Conservation (phyloP, 2,888 invertebrate genomes). For the Apamea sordens region DNA sequence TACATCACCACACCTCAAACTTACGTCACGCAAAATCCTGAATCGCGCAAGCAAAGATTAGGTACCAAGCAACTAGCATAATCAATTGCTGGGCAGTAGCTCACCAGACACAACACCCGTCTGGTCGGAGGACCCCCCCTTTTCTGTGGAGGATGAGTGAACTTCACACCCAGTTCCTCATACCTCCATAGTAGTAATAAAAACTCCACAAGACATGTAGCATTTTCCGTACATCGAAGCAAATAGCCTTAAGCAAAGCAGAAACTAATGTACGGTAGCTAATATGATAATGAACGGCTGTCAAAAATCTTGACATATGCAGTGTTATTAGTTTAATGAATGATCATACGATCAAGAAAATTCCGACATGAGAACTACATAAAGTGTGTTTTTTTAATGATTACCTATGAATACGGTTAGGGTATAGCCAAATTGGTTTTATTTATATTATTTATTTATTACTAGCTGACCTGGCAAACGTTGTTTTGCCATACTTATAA, state of each 20-base stretch:
- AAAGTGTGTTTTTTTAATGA: slow-evolving; percentile 27
- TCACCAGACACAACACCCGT: too few relatives aligned
- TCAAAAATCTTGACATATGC: slow-evolving; percentile 26
- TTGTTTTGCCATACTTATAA: too few relatives aligned
- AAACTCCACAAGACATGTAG: too few relatives aligned
- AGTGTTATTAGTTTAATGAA: background rate
- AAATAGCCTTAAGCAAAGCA: slow-evolving; percentile 4
- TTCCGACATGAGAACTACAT: slow-evolving; percentile 22
- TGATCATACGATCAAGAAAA: slow-evolving; percentile 14
- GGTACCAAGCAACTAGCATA: too few relatives aligned
- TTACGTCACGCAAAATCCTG: too few relatives aligned
- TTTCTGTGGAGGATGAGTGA: background rate
- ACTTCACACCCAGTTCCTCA: background rate
- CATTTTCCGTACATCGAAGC: background rate
- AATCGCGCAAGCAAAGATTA: too few relatives aligned
- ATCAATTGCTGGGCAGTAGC: too few relatives aligned
- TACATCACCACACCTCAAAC: too few relatives aligned
- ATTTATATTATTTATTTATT: background rate
- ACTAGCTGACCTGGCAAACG: too few relatives aligned
- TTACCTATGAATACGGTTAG: background rate
- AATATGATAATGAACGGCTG: slow-evolving; percentile 18
- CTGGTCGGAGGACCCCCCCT: too few relatives aligned
- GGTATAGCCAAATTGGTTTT: slow-evolving; percentile 6
- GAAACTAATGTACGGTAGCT: background rate
- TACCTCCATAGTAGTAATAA: background rate